Percentiles rank a stretch among this genome's conserved stretches.
Evolutionary conservation across 1,140 invertebrate genomes (phyloP).

Genomic region (Drosophila fuyamai): DNA sequence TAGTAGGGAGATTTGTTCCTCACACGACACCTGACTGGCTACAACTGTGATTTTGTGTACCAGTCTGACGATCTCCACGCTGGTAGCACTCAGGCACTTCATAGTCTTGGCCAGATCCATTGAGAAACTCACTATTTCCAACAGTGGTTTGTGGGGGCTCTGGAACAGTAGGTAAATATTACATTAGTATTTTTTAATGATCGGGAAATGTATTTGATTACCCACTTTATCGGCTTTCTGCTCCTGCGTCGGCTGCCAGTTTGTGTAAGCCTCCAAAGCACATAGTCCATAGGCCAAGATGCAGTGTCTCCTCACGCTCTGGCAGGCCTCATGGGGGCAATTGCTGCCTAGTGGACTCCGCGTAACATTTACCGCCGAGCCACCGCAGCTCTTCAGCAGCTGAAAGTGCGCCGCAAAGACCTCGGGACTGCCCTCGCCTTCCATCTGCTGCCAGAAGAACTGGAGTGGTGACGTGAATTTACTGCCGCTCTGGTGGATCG

Average conservation of each 20-base stretch:
- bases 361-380: constrained; percentile 14
- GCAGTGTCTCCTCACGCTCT: constrained; percentile 47
- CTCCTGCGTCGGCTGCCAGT: constrained; percentile 28
- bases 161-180: constrained; percentile 1
- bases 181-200: no score
- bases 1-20: constrained; percentile 33
- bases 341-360: constrained; percentile 29
- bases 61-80: constrained; percentile 36
- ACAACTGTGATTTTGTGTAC: constrained; percentile 30
- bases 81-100: constrained; percentile 45
- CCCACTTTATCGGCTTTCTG: constrained; percentile 33
- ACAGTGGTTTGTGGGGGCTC: constrained; percentile 16
- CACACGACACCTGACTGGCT: constrained; percentile 18
- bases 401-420: constrained; percentile 50
- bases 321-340: constrained; percentile 34
- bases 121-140: constrained; percentile 14
- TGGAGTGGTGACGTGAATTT: constrained; percentile 25
- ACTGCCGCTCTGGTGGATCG: constrained; percentile 44
- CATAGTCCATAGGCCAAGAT: constrained; percentile 33
- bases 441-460: constrained; percentile 54
- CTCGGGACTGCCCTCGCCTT: constrained; percentile 11
- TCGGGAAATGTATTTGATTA: no score
- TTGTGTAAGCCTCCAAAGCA: constrained; percentile 49
- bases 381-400: constrained; percentile 36
- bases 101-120: constrained; percentile 39